Evolutionary conservation across 1,140 invertebrate genomes (phyloP), one percentile per base, ranked within the genome.

Genomic region (Rhysida immarginata): DNA sequence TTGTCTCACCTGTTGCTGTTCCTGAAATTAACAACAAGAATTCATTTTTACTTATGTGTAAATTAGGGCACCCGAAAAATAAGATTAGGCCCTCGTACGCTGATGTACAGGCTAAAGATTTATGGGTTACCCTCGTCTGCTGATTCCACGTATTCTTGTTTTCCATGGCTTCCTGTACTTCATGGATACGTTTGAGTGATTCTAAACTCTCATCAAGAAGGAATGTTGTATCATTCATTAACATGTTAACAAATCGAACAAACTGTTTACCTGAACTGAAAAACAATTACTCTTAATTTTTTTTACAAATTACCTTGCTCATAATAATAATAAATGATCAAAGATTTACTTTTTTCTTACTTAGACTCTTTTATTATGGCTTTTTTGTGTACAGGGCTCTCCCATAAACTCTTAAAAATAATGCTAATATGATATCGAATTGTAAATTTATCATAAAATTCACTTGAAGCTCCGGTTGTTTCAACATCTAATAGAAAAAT

Each of bases 221-320:
- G 71, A 96, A 99, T 27, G 94, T 98, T 8, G 93, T 96, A 68
- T 98, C 95, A 68, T 98, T 99, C 88, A 98, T 98, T 45, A 98
- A 71, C 92, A 98, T 97, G 69, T 99, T 99, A 26, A 97, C 83
- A 68, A 98, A 99, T 62, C 94, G 91, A 2, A 96, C 89, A 73
- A 98, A 98, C 69, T 96, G 87, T 60, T 88, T 88, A 11, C 87
- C 87, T 53, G 81, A 83, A 46, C 74, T 46, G 18, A 44, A 46
- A 35, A 56, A 20, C 14, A 27, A 56, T 23, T 25, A 16, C 26
- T 24, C 20, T 18, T n/a, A 51, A 27, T 16, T 52, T 55, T 23
- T 26, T 18, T 50, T 16, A 54, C 49, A 35, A 41, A 13, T 26
- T 24, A n/a, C 44, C 16, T 43, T 43, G 20, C 35, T 53, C 0